Evolutionary conservation across 2,113 vertebrate genomes (phyloP).

Genomic region (Scolopax mira): DNA sequence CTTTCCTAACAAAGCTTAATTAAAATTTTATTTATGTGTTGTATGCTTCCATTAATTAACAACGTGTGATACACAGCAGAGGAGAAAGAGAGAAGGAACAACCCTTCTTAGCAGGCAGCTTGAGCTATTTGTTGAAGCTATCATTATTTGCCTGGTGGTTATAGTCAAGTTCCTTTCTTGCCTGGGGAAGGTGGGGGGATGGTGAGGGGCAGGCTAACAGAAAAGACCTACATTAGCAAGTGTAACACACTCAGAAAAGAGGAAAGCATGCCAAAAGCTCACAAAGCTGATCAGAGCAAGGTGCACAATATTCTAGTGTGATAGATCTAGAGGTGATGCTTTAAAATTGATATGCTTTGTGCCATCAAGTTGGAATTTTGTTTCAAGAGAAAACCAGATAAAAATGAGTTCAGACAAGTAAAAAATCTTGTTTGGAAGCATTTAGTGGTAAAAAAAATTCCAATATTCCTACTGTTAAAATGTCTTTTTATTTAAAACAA

Average conservation of each 20-base stretch:
- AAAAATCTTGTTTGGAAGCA: neutral
- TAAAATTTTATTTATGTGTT: neutral
- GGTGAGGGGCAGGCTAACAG: neutral
- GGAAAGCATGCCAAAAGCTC: neutral
- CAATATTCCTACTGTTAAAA: neutral
- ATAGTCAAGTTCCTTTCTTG: neutral
- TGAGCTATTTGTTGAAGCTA: neutral
- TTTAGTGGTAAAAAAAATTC: neutral
- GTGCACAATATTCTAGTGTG: neutral
- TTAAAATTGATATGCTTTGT: neutral
- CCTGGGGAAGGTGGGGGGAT: neutral
- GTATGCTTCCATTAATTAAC: neutral
- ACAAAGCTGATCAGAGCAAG: neutral
- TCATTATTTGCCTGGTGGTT: neutral
- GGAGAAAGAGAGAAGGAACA: neutral
- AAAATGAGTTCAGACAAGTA: neutral
- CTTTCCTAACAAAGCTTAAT: neutral
- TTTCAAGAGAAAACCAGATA: neutral
- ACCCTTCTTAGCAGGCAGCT: neutral
- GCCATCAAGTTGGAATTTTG: neutral
- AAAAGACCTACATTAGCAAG: fast-evolving
- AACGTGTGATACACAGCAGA: neutral
- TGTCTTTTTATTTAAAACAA: neutral
- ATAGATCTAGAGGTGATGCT: neutral
- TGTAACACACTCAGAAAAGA: neutral